phyloP scores from a whole-genome alignment of 2,113 vertebrate species.

The Epinephelus cyanopodus region DNA sequence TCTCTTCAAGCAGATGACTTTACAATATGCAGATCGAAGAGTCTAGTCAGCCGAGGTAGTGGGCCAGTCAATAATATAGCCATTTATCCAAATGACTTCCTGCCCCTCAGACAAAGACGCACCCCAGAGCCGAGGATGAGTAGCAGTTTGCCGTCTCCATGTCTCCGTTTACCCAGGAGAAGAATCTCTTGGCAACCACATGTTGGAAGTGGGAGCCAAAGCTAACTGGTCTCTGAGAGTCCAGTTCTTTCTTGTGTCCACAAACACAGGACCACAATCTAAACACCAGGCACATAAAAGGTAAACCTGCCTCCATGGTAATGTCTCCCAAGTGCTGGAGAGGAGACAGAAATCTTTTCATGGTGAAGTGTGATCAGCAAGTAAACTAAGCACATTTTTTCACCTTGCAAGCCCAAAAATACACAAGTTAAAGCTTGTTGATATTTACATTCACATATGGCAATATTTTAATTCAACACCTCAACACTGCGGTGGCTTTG shows the following conservation, averaged over 20 bases:
- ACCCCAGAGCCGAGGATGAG: slow-evolving; percentile 12
- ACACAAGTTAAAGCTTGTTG: background rate
- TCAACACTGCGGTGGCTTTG: background rate
- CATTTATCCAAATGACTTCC: slow-evolving; percentile 67
- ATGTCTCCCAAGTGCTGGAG: slow-evolving; percentile 5
- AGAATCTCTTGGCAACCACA: slow-evolving; percentile 43
- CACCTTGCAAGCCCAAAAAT: background rate
- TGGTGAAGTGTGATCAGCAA: background rate
- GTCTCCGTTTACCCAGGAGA: slow-evolving; percentile 41
- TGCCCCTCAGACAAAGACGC: slow-evolving; percentile 36
- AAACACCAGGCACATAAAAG: slow-evolving; percentile 31
- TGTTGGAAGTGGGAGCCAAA: slow-evolving; percentile 35
- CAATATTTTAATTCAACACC: background rate
- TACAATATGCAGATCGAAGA: slow-evolving; percentile 25
- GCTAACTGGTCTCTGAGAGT: background rate
- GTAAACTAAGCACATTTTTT: background rate
- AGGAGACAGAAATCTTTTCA: slow-evolving; percentile 34
- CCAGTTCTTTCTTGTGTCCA: background rate
- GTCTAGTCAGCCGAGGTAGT: slow-evolving; percentile 10
- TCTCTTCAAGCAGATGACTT: background rate
- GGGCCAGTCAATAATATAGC: slow-evolving; percentile 32
- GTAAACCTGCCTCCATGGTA: background rate
- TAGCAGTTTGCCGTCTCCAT: slow-evolving; percentile 10
- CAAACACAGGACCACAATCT: background rate
- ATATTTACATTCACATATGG: background rate